These are phyloP conservation scores for Dasypolia templi DNA, from an alignment of 2,888 invertebrate genomes.

Conservation along the genomic window DNA sequence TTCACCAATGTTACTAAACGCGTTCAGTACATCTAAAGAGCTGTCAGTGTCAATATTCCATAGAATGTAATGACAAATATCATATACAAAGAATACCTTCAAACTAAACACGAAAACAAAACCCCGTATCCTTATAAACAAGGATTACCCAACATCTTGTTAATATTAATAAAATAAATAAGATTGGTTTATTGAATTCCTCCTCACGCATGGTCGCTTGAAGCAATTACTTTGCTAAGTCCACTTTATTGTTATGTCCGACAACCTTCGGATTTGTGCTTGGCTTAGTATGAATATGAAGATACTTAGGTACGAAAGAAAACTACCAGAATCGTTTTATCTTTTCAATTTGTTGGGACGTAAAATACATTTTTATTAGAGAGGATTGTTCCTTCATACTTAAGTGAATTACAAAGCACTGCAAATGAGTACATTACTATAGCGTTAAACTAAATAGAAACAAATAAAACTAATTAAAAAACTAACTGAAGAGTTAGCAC, in stretches of 20 bases:
- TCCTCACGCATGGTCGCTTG: constrained; percentile 37
- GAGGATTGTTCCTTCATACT: background rate
- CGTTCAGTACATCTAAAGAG: too few relatives aligned
- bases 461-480: too few relatives aligned
- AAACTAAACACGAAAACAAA: background rate
- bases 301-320: constrained; percentile 30
- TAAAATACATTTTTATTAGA: constrained; percentile 1
- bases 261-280: constrained; percentile 34
- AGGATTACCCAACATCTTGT: constrained; percentile 33
- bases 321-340: constrained; percentile 38
- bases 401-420: too few relatives aligned
- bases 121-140: constrained; percentile 23
- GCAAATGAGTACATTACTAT: too few relatives aligned
- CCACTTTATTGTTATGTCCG: constrained; percentile 35
- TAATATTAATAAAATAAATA: constrained; percentile 52
- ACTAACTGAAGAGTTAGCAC: too few relatives aligned
- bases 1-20: too few relatives aligned
- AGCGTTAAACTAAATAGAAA: too few relatives aligned
- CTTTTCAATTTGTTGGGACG: constrained; percentile 9
- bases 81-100: background rate
- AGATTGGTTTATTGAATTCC: constrained; percentile 50
- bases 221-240: constrained; percentile 46
- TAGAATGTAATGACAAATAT: too few relatives aligned
- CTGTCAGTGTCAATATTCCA: too few relatives aligned
- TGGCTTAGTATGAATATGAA: constrained; percentile 26